Conservation (phyloP, 53 echinoderm and acorn worm genomes). For the Holothuria scabra region DNA sequence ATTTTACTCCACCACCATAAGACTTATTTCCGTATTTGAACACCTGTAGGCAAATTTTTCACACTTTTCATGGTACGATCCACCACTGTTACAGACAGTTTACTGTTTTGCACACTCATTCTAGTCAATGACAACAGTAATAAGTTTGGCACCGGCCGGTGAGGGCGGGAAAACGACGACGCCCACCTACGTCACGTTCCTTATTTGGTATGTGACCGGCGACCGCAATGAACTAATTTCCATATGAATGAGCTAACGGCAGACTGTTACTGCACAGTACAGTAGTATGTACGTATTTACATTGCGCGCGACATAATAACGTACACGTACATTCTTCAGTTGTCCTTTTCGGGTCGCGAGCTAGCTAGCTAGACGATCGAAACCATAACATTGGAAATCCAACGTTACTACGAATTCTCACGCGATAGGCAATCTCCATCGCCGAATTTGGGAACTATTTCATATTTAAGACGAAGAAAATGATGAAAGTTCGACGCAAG, state of each 20-base stretch:
- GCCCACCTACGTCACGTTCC: slow-evolving; percentile 39
- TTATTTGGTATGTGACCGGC: slow-evolving; percentile 22
- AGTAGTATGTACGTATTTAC: too few relatives aligned
- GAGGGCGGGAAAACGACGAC: slow-evolving; percentile 31
- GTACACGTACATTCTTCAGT: too few relatives aligned
- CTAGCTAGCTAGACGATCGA: slow-evolving; percentile 26
- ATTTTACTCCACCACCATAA: too few relatives aligned
- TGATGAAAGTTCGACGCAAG: slow-evolving; percentile 41
- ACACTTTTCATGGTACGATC: too few relatives aligned
- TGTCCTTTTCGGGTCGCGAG: slow-evolving; percentile 6
- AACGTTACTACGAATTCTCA: slow-evolving; percentile 49
- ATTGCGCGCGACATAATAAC: too few relatives aligned
- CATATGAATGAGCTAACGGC: slow-evolving; percentile 43
- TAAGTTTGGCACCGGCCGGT: slow-evolving; percentile 10
- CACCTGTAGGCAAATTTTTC: too few relatives aligned
- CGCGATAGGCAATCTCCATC: slow-evolving; percentile 25
- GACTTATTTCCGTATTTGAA: too few relatives aligned
- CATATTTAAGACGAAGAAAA: not conserved
- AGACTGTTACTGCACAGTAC: too few relatives aligned
- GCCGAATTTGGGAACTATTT: not conserved
- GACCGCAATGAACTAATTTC: slow-evolving; percentile 33
- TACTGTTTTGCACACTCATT: too few relatives aligned
- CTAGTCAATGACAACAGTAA: too few relatives aligned
- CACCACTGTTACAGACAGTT: too few relatives aligned
- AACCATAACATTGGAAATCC: slow-evolving; percentile 35